phyloP scores from a whole-genome alignment of 1,140 invertebrate genomes.

The Callitettix versicolor region DNA sequence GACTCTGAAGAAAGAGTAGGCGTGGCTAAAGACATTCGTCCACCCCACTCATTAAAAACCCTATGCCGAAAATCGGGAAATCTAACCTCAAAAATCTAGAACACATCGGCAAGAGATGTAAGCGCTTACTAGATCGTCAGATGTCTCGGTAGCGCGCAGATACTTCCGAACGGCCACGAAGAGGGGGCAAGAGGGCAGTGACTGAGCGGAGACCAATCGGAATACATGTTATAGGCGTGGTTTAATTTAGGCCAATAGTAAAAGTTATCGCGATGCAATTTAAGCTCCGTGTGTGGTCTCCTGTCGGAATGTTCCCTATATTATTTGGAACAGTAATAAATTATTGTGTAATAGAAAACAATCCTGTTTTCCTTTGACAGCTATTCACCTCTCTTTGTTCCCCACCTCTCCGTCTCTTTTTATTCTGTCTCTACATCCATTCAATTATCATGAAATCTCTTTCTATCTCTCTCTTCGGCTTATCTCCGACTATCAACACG shows the following conservation, averaged over 20 bases:
- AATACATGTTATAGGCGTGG: slow-evolving; percentile 1
- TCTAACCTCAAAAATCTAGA: not conserved
- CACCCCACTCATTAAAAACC: not conserved
- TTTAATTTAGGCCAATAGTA: not conserved
- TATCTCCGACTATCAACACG: too few relatives aligned
- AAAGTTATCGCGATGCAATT: not conserved
- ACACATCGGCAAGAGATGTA: not conserved
- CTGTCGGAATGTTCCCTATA: slow-evolving; percentile 12
- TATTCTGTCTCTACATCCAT: not conserved
- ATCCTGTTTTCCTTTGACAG: slow-evolving; percentile 10
- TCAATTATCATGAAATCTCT: not conserved
- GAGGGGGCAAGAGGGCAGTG: not conserved
- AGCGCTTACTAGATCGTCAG: slow-evolving; percentile 8
- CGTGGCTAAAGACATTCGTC: not conserved
- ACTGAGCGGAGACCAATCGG: not conserved
- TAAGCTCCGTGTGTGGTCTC: slow-evolving; percentile 9
- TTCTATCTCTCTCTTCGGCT: too few relatives aligned
- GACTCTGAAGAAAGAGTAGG: slow-evolving; percentile 1
- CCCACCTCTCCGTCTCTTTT: not conserved
- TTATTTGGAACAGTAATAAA: slow-evolving; percentile 12
- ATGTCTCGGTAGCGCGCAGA: not conserved
- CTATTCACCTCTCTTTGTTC: slow-evolving; percentile 3
- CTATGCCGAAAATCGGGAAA: slow-evolving; percentile 6
- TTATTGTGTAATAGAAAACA: slow-evolving; percentile 13
- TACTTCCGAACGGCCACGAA: too few relatives aligned